Evolutionary conservation across 2,888 invertebrate genomes (phyloP).

Genomic region (Listrodromus nycthemerus): DNA sequence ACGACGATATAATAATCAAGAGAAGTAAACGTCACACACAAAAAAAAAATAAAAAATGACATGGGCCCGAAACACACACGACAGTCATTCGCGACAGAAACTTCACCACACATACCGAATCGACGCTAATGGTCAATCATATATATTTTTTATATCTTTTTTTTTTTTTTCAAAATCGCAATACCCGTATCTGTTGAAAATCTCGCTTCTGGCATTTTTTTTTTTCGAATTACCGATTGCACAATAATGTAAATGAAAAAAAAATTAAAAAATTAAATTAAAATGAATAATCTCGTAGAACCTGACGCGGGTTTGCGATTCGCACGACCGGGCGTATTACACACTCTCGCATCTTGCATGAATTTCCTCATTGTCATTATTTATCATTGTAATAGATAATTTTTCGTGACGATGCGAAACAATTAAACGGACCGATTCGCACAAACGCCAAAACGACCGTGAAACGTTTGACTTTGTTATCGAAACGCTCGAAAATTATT

Average conservation of each 20-base stretch:
- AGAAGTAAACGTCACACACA: slow-evolving; percentile 41
- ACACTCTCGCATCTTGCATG: slow-evolving; percentile 61
- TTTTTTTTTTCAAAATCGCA: slow-evolving; percentile 1
- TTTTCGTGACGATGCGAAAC: slow-evolving; percentile 16
- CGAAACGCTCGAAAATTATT: neutral
- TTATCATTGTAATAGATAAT: slow-evolving; percentile 48
- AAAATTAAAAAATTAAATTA: neutral
- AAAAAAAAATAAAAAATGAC: neutral
- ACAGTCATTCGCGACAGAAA: slow-evolving; percentile 1
- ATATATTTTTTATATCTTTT: too few species aligned
- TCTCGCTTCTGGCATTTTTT: neutral
- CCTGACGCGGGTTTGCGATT: slow-evolving; percentile 33
- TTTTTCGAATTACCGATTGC: neutral
- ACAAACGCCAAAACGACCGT: neutral
- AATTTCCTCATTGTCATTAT: slow-evolving; percentile 63
- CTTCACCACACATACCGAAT: slow-evolving; percentile 11
- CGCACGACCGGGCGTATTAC: slow-evolving; percentile 47
- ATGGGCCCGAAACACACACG: neutral
- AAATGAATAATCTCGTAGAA: slow-evolving; percentile 10
- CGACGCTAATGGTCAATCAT: slow-evolving; percentile 26
- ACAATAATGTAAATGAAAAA: neutral
- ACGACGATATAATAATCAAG: slow-evolving; percentile 33
- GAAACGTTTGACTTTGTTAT: neutral
- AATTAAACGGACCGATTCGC: slow-evolving; percentile 6
- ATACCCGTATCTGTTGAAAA: slow-evolving; percentile 1